Evolutionary conservation across 2,797 vertebrate species (phyloP).

Genomic region (Pogoniulus pusillus): DNA sequence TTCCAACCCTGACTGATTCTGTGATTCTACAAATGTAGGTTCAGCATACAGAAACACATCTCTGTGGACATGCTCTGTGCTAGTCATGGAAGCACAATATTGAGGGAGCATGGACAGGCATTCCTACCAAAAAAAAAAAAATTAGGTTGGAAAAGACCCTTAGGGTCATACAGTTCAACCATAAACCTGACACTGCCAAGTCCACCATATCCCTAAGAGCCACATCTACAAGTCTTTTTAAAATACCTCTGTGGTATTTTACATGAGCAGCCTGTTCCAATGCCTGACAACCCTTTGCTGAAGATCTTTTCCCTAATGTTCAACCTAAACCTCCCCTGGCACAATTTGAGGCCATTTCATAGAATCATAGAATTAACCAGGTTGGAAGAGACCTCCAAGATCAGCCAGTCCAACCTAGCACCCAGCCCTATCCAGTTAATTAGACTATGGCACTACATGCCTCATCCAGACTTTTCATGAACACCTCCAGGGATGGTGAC

Average conservation of each 20-base stretch:
- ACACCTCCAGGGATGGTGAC: no score
- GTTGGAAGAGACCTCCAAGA: no score
- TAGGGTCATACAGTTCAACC: not conserved
- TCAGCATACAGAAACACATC: not conserved
- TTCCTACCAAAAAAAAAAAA: not conserved
- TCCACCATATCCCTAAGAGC: not conserved
- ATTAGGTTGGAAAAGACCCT: not conserved
- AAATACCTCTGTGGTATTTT: not conserved
- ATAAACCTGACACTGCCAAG: not conserved
- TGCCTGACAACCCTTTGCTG: not conserved
- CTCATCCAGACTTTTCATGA: no score
- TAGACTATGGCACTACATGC: no score
- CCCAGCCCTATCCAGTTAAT: no score
- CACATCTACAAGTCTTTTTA: fast-evolving
- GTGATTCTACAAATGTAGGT: not conserved
- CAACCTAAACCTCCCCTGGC: not conserved
- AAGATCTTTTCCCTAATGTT: not conserved
- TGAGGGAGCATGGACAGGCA: not conserved
- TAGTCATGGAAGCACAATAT: not conserved
- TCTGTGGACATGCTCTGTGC: not conserved
- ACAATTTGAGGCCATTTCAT: not conserved
- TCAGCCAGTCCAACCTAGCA: no score
- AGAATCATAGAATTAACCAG: no score
- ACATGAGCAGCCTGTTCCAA: not conserved
- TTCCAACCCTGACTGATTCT: no score